These are phyloP conservation scores for Notolepis coatsorum DNA, from an alignment of 2,797 vertebrate species.

Conservation along the genomic window DNA sequence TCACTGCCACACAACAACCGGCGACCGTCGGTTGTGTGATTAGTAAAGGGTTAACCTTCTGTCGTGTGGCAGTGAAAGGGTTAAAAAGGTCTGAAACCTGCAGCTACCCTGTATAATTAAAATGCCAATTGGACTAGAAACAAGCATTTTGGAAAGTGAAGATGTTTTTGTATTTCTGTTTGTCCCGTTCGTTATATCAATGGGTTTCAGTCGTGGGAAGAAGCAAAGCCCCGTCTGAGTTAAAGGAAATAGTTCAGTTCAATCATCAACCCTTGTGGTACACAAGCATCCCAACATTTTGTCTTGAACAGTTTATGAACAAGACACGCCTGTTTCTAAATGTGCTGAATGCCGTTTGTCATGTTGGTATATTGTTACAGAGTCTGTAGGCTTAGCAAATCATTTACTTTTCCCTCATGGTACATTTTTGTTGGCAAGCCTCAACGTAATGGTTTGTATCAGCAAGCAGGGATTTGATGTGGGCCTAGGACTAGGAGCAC, in stretches of 20 bases:
- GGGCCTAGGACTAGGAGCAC: no score
- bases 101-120: no score
- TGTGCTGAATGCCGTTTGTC: not conserved
- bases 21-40: no score
- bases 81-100: no score
- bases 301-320: not conserved
- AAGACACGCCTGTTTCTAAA: not conserved
- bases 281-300: slow-evolving; percentile 11
- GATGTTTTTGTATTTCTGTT: no score
- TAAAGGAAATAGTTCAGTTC: slow-evolving; percentile 28
- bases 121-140: no score
- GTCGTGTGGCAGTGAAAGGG: no score
- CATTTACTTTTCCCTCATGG: not conserved
- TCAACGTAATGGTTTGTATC: not conserved
- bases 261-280: not conserved
- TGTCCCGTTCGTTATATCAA: slow-evolving; percentile 21
- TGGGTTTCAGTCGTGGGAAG: slow-evolving; percentile 23
- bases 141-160: no score
- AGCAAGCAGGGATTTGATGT: not conserved
- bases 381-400: slow-evolving; percentile 1
- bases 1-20: no score
- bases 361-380: not conserved
- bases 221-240: no score
- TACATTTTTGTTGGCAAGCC: not conserved
- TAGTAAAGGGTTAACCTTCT: no score